Percentiles rank a stretch among this genome's conserved stretches.
phyloP scores from a whole-genome alignment of 2,113 vertebrate species.

The Colius striatus region DNA sequence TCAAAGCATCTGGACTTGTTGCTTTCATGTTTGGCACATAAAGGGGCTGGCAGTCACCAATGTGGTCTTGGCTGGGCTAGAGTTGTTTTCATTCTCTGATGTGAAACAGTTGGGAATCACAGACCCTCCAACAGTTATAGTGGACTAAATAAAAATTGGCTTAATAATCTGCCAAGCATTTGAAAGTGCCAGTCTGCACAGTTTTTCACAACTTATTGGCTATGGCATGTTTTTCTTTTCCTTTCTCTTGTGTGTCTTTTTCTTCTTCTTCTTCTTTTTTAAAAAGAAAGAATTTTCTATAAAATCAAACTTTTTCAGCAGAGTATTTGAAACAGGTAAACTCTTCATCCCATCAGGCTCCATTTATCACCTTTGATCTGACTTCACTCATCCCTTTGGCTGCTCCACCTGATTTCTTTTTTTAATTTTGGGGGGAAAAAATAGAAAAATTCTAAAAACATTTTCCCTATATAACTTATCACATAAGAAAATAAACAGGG shows the following conservation, averaged over 20 bases:
- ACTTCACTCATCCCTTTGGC: conserved; percentile 63
- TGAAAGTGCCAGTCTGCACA: conserved; percentile 82
- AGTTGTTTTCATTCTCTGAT: conserved; percentile 86
- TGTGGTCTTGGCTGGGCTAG: conserved; percentile 84
- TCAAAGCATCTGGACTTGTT: conserved; percentile 86
- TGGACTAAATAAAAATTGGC: conserved; percentile 87
- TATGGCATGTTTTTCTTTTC: conserved; percentile 72
- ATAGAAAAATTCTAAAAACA: background rate
- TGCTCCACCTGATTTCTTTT: conserved; percentile 35
- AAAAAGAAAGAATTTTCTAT: conserved; percentile 63
- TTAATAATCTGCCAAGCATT: conserved; percentile 84
- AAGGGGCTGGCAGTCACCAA: conserved; percentile 86
- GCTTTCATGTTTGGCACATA: conserved; percentile 88
- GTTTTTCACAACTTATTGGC: conserved; percentile 82
- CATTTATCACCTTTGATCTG: conserved; percentile 69
- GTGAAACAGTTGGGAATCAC: conserved; percentile 87
- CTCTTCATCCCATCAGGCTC: conserved; percentile 57
- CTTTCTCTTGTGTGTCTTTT: conserved; percentile 26
- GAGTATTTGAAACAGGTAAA: conserved; percentile 70
- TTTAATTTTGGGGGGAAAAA: background rate
- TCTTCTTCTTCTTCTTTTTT: background rate
- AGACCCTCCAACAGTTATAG: conserved; percentile 82
- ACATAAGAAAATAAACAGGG: conserved; percentile 61
- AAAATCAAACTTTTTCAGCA: conserved; percentile 47
- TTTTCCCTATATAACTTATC: conserved; percentile 55